Percentiles rank a stretch among this genome's conserved stretches.
phyloP scores from a whole-genome alignment of 2,113 vertebrate genomes.

The Cardinalis cardinalis region DNA sequence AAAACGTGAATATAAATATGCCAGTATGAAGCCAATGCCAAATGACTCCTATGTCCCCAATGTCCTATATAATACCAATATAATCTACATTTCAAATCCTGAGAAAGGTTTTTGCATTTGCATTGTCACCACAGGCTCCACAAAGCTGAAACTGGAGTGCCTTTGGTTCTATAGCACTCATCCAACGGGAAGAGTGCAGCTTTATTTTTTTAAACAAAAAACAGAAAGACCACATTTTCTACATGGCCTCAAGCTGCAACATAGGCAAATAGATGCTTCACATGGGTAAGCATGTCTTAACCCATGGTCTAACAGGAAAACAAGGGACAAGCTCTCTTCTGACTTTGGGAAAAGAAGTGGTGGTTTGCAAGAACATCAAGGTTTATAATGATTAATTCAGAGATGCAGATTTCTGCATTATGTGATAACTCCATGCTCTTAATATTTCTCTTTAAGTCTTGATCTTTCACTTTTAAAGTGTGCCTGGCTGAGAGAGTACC shows the following conservation, averaged over 20 bases:
- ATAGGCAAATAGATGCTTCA: background rate
- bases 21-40: conserved; percentile 26
- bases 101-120: background rate
- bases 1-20: conserved; percentile 26
- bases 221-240: background rate
- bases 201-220: background rate
- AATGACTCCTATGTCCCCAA: background rate
- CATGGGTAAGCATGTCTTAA: background rate
- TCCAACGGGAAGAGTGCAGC: background rate
- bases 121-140: background rate
- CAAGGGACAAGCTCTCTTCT: background rate
- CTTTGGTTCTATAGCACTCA: fast-evolving
- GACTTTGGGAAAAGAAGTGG: background rate
- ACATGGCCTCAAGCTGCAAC: background rate
- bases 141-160: background rate
- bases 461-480: background rate
- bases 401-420: background rate
- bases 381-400: background rate
- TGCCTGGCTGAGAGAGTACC: background rate
- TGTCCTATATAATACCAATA: conserved; percentile 13
- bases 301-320: background rate
- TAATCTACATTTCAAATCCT: background rate
- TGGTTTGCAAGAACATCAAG: background rate
- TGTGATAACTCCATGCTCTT: background rate
- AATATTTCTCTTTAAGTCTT: background rate